A percentile compares a stretch with the other conserved stretches of the same genome.
Evolutionary conservation across 2,797 vertebrate species (phyloP).

Genomic region (Hippoglossus hippoglossus): DNA sequence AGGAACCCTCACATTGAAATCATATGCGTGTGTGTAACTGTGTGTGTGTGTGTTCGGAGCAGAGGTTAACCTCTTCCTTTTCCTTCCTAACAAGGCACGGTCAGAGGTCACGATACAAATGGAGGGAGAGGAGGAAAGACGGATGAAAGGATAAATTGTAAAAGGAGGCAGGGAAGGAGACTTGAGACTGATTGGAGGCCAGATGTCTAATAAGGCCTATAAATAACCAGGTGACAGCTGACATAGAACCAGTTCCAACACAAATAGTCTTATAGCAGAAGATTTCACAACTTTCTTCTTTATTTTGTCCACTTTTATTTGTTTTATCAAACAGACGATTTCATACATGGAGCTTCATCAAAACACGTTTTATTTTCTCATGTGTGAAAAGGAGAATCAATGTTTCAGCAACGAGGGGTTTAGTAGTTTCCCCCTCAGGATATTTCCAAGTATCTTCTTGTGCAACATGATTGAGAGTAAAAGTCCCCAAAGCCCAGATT

Average conservation of each 20-base stretch:
- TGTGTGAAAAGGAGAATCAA: not conserved
- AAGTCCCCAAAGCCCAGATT: not conserved
- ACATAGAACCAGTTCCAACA: slow-evolving; percentile 33
- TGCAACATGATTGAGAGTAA: not conserved
- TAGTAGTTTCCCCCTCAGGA: not conserved
- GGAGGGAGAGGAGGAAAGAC: slow-evolving; percentile 65
- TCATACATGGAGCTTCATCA: not conserved
- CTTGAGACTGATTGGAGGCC: slow-evolving; percentile 63
- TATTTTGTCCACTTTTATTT: not conserved
- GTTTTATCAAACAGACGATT: not conserved
- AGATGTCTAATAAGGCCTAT: slow-evolving; percentile 74
- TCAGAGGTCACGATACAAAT: slow-evolving; percentile 73
- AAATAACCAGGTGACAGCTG: slow-evolving; percentile 67
- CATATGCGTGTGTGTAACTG: not conserved
- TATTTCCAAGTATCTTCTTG: not conserved
- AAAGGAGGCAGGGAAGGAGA: slow-evolving; percentile 62
- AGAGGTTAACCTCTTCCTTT: slow-evolving; percentile 74
- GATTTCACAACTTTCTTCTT: slow-evolving; percentile 13
- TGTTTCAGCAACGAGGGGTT: not conserved
- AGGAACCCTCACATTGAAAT: not conserved
- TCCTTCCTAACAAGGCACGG: slow-evolving; percentile 72
- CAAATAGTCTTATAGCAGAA: slow-evolving; percentile 1
- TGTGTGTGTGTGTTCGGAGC: slow-evolving; percentile 44
- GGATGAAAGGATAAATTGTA: slow-evolving; percentile 72
- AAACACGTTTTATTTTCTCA: not conserved